Evolutionary conservation across 2,888 invertebrate genomes (phyloP).

Genomic region (Crossocerus cetratus): DNA sequence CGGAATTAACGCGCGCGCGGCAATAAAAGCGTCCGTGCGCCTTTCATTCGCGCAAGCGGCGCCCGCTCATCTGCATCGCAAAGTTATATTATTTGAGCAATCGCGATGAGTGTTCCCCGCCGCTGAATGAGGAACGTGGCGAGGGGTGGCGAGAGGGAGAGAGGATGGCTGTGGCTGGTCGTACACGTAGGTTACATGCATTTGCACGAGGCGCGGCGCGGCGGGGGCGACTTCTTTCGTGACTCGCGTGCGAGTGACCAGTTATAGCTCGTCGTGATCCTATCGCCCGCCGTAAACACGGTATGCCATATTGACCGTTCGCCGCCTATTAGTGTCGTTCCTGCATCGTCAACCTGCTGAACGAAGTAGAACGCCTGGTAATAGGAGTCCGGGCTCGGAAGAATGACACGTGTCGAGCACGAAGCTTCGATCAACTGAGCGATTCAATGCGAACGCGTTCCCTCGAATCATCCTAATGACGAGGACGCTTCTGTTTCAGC

Average conservation of each 20-base stretch:
- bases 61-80: not conserved
- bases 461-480: too few relatives aligned
- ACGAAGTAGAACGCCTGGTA: too few relatives aligned
- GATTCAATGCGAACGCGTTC: too few relatives aligned
- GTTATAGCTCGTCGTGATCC: slow-evolving; percentile 56
- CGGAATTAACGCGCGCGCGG: too few relatives aligned
- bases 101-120: slow-evolving; percentile 22
- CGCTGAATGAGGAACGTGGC: not conserved
- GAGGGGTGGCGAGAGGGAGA: too few relatives aligned
- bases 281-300: slow-evolving; percentile 49
- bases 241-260: slow-evolving; percentile 59
- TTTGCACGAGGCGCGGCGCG: too few relatives aligned
- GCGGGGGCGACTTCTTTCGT: slow-evolving; percentile 7
- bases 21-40: not conserved
- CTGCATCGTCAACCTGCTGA: slow-evolving; percentile 48
- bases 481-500: not conserved
- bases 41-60: not conserved
- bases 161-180: too few relatives aligned
- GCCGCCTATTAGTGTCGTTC: slow-evolving; percentile 56
- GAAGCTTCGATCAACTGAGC: too few relatives aligned
- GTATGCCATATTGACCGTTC: slow-evolving; percentile 52
- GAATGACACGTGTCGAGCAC: too few relatives aligned
- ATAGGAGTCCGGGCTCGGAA: too few relatives aligned
- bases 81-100: slow-evolving; percentile 10
- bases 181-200: too few relatives aligned